Evolutionary conservation across 2,113 vertebrate genomes (phyloP).

Genomic region (Chionis minor): DNA sequence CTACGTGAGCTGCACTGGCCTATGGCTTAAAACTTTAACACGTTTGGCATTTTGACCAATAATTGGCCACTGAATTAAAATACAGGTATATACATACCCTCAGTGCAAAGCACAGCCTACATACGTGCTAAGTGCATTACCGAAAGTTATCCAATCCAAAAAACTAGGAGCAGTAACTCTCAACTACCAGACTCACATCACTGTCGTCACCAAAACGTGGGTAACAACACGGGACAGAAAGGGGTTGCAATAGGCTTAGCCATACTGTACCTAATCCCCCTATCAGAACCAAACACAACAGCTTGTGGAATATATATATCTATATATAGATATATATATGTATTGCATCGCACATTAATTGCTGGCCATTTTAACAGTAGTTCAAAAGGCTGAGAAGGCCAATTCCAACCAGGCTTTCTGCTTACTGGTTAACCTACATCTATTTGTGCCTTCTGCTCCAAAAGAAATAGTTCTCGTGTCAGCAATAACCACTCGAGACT

Average conservation of each 20-base stretch:
- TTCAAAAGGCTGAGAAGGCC: background rate
- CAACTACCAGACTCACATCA: background rate
- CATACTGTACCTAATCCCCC: accelerated
- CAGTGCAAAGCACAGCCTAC: background rate
- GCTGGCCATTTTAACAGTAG: background rate
- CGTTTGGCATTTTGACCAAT: accelerated
- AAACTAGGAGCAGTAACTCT: background rate
- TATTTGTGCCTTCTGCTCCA: background rate
- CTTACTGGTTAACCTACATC: no score
- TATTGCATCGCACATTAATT: accelerated
- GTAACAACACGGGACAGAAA: background rate
- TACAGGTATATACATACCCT: no score
- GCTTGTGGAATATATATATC: no score
- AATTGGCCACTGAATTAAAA: background rate
- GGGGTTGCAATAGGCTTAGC: background rate
- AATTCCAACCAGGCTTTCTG: background rate
- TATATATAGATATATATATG: no score
- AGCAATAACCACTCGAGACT: background rate
- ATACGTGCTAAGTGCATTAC: accelerated
- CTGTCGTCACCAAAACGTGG: accelerated
- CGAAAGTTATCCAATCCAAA: background rate
- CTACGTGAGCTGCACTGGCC: no score
- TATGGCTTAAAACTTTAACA: accelerated
- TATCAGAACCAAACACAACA: background rate
- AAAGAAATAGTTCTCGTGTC: background rate